Base-by-base conservation (phyloP, 2,113 vertebrate genomes). In the Oryzias melastigma region DNA sequence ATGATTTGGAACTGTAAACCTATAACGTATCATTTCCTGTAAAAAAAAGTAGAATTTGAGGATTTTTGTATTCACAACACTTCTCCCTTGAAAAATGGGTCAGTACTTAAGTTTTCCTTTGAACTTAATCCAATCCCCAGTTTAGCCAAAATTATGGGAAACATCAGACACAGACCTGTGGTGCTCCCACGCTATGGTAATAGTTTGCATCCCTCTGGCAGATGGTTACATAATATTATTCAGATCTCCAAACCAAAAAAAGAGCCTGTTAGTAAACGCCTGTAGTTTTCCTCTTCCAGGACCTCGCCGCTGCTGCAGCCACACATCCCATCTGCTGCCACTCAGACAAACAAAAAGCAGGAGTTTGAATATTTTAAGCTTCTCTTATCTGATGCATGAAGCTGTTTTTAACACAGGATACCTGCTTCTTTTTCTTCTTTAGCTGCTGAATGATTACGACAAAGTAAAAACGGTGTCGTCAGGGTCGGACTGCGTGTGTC, bases 401-500 rank as follows among this genome's bases (percentile, higher is more conserved):
- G 40, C 22, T 13, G 14, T 7, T 45, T 17, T 0, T 40, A 35
- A 35, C 2, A 53, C 18, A 51, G 8, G 35, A 15, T 7, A n/a
- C 14, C 17, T 3, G 43, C 8, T 59, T 1, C 29, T 14, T 71
- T 3, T 16, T 71, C 12, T 63, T 27, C 25, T 69, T 66, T 78
- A 83, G 95, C 65, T 98, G 64, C 79, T 98, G 73, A 94, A 94
- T 18, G 96, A 98, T 82, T 97, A 98, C 16, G 95, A 98, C 91
- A 98, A 98, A 82, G 95, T 98, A 41, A 98, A 96, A 87, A 95
- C 95, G 0, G 86, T 96, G 60, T 95, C 96, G 0, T 95, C 96
- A 35, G 96, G 96, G 66, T 91, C 94, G 0, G 87, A 96, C 90
- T 98, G 94, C 35, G 88, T 87, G 61, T 95, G 96, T 76, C 96